These are phyloP conservation scores for Miichthys miiuy DNA, from an alignment of 2,797 vertebrate genomes.

Conservation along the genomic window DNA sequence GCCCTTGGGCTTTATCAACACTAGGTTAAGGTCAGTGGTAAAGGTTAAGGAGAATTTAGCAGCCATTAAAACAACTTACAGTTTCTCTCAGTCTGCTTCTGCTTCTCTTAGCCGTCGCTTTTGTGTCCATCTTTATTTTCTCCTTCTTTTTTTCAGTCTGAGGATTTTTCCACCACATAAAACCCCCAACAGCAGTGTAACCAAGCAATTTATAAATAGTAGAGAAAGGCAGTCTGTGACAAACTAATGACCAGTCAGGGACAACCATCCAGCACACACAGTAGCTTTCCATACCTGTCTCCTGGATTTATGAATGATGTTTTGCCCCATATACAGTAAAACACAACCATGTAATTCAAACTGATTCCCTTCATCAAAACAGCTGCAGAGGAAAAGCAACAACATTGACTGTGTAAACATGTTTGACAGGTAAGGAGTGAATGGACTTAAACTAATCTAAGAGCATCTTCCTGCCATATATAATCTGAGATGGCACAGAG, in stretches of 20 bases:
- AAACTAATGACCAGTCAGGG: slow-evolving; percentile 10
- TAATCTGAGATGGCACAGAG: slow-evolving; percentile 38
- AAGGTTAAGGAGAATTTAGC: slow-evolving; percentile 48
- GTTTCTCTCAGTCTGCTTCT: slow-evolving; percentile 1
- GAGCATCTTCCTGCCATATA: slow-evolving; percentile 29
- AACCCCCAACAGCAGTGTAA: neutral
- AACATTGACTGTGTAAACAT: slow-evolving; percentile 40
- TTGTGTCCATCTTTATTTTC: neutral
- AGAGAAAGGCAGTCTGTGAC: neutral
- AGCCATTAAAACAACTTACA: slow-evolving; percentile 31
- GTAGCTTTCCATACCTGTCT: slow-evolving; percentile 57
- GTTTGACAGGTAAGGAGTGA: slow-evolving; percentile 47
- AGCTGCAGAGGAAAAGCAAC: slow-evolving; percentile 33
- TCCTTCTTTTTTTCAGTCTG: neutral
- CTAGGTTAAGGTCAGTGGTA: slow-evolving; percentile 46
- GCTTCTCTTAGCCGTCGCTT: neutral
- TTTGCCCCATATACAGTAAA: slow-evolving; percentile 41
- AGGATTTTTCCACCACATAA: neutral
- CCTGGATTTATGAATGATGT: slow-evolving; percentile 53
- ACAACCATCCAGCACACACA: slow-evolving; percentile 15
- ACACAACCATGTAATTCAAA: slow-evolving; percentile 61
- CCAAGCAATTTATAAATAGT: neutral
- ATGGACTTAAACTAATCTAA: slow-evolving; percentile 48
- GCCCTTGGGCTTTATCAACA: slow-evolving; percentile 31
- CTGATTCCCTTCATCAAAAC: slow-evolving; percentile 55